Conservation (phyloP, 2,888 invertebrate genomes). For the Euplexia lucipara region DNA sequence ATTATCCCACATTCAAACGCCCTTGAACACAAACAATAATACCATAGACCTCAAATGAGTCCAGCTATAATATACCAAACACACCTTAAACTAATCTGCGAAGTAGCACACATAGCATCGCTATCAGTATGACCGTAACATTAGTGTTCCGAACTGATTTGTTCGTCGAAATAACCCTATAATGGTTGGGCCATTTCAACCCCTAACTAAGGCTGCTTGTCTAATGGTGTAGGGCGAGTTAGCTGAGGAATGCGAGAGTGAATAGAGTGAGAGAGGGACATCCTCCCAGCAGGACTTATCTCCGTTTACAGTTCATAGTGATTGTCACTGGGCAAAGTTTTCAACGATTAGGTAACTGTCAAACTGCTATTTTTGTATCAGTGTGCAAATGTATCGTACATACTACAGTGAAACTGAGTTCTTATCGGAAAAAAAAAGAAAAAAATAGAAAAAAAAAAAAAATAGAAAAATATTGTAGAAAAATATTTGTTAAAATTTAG, state of each 20-base stretch:
- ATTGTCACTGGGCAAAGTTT: too few species aligned
- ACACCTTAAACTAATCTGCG: slow-evolving; percentile 52
- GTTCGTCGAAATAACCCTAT: slow-evolving; percentile 64
- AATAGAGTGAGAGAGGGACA: neutral
- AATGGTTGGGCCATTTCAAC: slow-evolving; percentile 55
- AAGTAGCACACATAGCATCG: slow-evolving; percentile 42
- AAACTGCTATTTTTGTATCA: too few species aligned
- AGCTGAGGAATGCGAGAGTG: neutral
- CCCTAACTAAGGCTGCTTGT: slow-evolving; percentile 34
- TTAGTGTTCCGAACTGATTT: slow-evolving; percentile 61
- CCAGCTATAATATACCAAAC: slow-evolving; percentile 33
- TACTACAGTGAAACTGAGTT: too few species aligned
- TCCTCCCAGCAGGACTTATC: too few species aligned
- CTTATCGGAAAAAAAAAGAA: too few species aligned
- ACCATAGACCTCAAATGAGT: slow-evolving; percentile 26
- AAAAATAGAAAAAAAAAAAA: too few species aligned
- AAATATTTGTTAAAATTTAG: too few species aligned
- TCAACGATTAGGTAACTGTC: too few species aligned
- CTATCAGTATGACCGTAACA: slow-evolving; percentile 50
- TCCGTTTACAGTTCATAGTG: too few species aligned
- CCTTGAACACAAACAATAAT: slow-evolving; percentile 33
- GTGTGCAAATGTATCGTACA: too few species aligned
- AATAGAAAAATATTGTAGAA: too few species aligned
- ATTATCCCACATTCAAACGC: neutral
- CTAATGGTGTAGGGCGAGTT: slow-evolving; percentile 2